Conservation (phyloP, 2,797 vertebrate species). For the Cyclopterus lumpus region DNA sequence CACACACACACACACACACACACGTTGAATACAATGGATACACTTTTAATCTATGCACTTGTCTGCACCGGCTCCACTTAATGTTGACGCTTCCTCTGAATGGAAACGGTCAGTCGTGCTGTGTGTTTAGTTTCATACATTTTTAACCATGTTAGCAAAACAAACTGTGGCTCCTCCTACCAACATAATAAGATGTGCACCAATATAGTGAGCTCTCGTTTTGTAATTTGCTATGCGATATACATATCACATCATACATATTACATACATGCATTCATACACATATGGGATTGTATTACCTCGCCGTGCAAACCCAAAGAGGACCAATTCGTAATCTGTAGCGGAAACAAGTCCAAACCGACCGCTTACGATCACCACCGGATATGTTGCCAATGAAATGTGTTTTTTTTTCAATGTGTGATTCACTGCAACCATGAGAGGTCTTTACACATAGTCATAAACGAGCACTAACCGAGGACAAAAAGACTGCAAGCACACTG, state of each 20-base stretch:
- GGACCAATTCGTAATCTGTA: neutral
- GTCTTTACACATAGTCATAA: neutral
- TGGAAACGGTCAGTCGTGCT: no score
- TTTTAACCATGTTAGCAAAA: no score
- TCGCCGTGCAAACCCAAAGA: neutral
- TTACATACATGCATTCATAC: no score
- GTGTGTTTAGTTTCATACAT: no score
- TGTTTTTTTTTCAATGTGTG: neutral
- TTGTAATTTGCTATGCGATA: no score
- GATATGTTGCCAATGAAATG: neutral
- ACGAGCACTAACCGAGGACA: neutral
- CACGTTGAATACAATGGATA: neutral
- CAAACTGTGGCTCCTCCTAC: no score
- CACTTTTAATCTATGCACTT: no score
- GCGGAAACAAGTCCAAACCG: neutral
- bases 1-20: no score
- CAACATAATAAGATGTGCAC: no score
- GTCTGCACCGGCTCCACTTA: neutral
- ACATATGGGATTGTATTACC: neutral
- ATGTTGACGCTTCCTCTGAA: neutral
- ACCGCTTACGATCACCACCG: no score
- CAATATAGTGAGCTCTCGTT: no score
- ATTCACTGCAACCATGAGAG: neutral
- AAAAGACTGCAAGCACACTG: neutral
- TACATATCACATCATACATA: no score